phyloP scores from a whole-genome alignment of 2,888 invertebrate species.

The Globia sparganii region DNA sequence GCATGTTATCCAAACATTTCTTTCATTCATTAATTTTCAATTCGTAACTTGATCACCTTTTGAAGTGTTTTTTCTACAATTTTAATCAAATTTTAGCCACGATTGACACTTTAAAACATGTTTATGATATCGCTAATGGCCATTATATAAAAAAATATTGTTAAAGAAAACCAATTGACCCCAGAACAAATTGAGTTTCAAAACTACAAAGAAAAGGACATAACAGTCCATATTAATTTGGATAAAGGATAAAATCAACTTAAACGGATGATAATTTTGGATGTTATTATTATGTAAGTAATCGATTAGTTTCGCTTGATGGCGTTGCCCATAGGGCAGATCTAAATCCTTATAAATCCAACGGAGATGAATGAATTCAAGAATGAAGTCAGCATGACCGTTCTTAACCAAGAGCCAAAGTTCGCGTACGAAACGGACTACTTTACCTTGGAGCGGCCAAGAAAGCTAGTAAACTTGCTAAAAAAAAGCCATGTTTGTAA shows the following conservation, averaged over 20 bases:
- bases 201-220: background rate
- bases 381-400: constrained; percentile 27
- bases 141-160: background rate
- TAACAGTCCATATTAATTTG: background rate
- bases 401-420: constrained; percentile 13
- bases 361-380: background rate
- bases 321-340: constrained; percentile 29
- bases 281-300: constrained; percentile 18
- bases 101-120: background rate
- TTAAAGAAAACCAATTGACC: background rate
- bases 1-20: background rate
- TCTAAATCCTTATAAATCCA: constrained; percentile 20
- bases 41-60: background rate
- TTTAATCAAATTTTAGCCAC: background rate
- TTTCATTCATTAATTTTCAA: background rate
- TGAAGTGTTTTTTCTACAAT: background rate
- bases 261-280: constrained; percentile 15
- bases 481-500: constrained; percentile 1
- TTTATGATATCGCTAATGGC: background rate
- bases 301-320: constrained; percentile 38
- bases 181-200: background rate
- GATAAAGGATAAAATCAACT: background rate
- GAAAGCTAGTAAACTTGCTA: constrained; percentile 8
- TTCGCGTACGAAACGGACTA: background rate
- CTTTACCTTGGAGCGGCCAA: background rate